Evolutionary conservation across 2,888 invertebrate species (phyloP).

Genomic region (Platycheirus rosarum): DNA sequence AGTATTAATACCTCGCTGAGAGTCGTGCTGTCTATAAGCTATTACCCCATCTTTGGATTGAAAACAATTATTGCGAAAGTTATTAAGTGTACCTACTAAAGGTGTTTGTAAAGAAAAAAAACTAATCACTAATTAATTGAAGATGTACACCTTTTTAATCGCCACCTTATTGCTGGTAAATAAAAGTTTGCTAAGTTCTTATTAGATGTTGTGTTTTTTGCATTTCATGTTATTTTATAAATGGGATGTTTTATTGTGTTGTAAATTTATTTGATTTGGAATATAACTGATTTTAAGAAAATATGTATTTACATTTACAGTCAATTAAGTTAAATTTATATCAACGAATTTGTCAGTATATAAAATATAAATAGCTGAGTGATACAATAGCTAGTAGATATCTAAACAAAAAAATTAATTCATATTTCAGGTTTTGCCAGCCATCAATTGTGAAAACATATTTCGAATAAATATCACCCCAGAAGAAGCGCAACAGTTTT

Average conservation of each 20-base stretch:
- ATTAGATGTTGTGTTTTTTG: slow-evolving; percentile 7
- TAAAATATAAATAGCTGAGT: too few species aligned
- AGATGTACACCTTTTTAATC: slow-evolving; percentile 54
- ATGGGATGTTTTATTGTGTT: too few species aligned
- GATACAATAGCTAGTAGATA: too few species aligned
- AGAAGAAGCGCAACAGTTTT: slow-evolving; percentile 83
- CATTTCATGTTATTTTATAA: too few species aligned
- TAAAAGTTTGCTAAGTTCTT: slow-evolving; percentile 6
- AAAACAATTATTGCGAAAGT: slow-evolving; percentile 32
- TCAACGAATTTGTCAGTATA: too few species aligned
- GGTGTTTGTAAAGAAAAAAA: slow-evolving; percentile 43
- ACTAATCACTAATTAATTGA: slow-evolving; percentile 19
- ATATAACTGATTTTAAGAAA: too few species aligned
- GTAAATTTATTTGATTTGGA: too few species aligned
- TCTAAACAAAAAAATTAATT: neutral
- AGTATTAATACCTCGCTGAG: slow-evolving; percentile 50
- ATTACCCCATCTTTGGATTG: slow-evolving; percentile 9
- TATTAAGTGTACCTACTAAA: slow-evolving; percentile 20
- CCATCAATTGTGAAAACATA: slow-evolving; percentile 81
- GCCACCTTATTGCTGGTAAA: slow-evolving; percentile 60
- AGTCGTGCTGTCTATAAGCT: slow-evolving; percentile 59
- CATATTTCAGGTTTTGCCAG: slow-evolving; percentile 40
- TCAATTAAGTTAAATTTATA: too few species aligned
- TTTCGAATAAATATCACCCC: slow-evolving; percentile 84
- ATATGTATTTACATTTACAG: too few species aligned